phyloP scores from a whole-genome alignment of 1,140 invertebrate species.

The Drosophila takahashii region DNA sequence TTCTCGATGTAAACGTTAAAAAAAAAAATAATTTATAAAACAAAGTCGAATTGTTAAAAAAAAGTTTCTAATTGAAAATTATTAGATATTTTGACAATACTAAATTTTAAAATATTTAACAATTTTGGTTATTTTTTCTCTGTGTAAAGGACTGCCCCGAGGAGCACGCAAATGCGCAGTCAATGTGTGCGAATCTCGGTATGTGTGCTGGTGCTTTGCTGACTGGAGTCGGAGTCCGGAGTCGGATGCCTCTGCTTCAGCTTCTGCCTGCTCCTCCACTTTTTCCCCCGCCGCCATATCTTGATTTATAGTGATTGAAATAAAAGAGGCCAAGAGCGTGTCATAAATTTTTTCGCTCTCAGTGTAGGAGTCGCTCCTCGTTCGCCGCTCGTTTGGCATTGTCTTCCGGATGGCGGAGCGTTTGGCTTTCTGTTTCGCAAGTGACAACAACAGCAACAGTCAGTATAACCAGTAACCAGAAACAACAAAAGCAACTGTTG shows the following conservation, averaged over 20 bases:
- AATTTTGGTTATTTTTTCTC: not conserved
- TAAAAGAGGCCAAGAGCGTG: slow-evolving; percentile 83
- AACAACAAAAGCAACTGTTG: slow-evolving; percentile 27
- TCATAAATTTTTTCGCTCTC: slow-evolving; percentile 80
- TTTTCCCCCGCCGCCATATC: slow-evolving; percentile 64
- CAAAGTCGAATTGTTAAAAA: too few species aligned
- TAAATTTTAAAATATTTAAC: not conserved
- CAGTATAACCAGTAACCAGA: slow-evolving; percentile 4
- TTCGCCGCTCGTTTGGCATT: slow-evolving; percentile 65
- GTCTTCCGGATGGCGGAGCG: slow-evolving; percentile 60
- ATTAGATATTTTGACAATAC: too few species aligned
- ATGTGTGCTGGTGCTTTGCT: slow-evolving; percentile 21
- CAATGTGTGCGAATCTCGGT: slow-evolving; percentile 24
- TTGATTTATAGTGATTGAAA: slow-evolving; percentile 84
- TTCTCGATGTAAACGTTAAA: too few species aligned
- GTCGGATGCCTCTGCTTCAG: slow-evolving; percentile 31
- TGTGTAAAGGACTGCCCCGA: slow-evolving; percentile 26
- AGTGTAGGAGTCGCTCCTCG: slow-evolving; percentile 33
- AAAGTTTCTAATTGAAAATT: too few species aligned
- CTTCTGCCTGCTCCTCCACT: slow-evolving; percentile 24
- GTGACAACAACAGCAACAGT: slow-evolving; percentile 44
- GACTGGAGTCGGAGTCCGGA: slow-evolving; percentile 14
- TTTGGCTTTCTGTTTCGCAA: slow-evolving; percentile 72
- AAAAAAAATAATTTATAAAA: too few species aligned
- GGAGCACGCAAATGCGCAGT: slow-evolving; percentile 76